Conservation (phyloP, 2,888 invertebrate genomes). For the Drosophila tripunctata region DNA sequence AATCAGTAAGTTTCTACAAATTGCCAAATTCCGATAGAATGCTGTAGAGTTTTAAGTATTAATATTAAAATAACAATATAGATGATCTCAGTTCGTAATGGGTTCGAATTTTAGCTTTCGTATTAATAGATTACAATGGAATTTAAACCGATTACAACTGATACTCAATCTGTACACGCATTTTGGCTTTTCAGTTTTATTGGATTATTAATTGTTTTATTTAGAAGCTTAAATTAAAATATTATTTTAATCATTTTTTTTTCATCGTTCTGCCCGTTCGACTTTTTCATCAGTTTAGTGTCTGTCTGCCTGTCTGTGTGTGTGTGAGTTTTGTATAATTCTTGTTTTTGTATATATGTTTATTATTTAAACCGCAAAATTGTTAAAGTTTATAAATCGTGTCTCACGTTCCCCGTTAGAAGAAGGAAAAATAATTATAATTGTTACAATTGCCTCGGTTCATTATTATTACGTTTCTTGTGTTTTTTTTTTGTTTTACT, state of each 20-base stretch:
- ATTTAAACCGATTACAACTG: conserved; percentile 33
- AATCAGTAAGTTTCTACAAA: too few relatives aligned
- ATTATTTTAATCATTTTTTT: conserved; percentile 73
- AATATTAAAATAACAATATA: conserved; percentile 1
- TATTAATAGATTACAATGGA: neutral
- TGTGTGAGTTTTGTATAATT: conserved; percentile 29
- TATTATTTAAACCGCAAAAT: conserved; percentile 48
- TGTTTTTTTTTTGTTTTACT: conserved; percentile 50
- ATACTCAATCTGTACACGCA: conserved; percentile 1
- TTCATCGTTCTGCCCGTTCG: conserved; percentile 60
- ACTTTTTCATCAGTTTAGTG: conserved; percentile 61
- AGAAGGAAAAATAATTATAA: conserved; percentile 46
- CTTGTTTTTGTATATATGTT: conserved; percentile 32
- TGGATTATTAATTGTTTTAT: conserved; percentile 80
- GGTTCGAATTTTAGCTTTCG: conserved; percentile 12
- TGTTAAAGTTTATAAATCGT: conserved; percentile 48
- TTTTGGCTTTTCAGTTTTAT: conserved; percentile 59
- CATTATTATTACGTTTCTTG: conserved; percentile 44
- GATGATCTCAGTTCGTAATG: conserved; percentile 22
- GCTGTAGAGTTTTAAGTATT: too few relatives aligned
- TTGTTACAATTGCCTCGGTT: conserved; percentile 55
- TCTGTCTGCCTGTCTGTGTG: conserved; percentile 52
- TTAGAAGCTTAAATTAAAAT: conserved; percentile 81
- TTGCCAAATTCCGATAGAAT: too few relatives aligned
- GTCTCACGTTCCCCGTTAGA: conserved; percentile 43